These are phyloP conservation scores for Sphyrna mokarran DNA, from an alignment of 2,113 vertebrate genomes.

Conservation along the genomic window DNA sequence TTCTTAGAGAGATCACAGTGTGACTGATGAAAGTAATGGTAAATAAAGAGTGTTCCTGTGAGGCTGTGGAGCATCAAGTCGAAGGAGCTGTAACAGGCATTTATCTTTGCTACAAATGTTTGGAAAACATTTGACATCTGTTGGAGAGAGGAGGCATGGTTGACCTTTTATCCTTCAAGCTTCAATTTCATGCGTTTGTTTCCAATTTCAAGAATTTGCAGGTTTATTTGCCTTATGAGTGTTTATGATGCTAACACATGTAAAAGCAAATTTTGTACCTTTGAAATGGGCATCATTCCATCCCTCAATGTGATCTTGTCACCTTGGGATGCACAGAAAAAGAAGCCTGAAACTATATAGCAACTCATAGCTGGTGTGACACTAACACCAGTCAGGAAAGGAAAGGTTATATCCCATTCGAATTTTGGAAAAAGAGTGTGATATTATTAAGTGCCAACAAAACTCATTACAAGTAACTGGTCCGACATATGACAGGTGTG, in stretches of 20 bases:
- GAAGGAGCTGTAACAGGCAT: background rate
- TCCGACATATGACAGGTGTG: background rate
- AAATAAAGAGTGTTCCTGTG: background rate
- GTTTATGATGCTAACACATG: background rate
- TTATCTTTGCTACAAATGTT: background rate
- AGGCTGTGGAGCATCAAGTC: background rate
- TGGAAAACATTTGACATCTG: background rate
- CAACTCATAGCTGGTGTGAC: background rate
- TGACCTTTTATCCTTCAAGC: no score
- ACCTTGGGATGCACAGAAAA: background rate
- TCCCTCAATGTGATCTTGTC: background rate
- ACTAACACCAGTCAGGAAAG: background rate
- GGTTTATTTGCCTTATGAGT: background rate
- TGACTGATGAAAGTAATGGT: background rate
- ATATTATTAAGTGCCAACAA: background rate
- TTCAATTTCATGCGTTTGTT: background rate
- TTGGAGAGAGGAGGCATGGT: no score
- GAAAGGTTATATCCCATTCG: background rate
- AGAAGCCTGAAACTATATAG: background rate
- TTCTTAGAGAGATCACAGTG: background rate
- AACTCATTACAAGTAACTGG: background rate
- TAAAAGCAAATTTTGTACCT: background rate
- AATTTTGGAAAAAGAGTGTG: background rate
- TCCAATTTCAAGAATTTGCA: background rate
- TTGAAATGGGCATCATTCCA: background rate